phyloP scores from a whole-genome alignment of 2,797 vertebrate species.

The Eurystomus glaucurus region DNA sequence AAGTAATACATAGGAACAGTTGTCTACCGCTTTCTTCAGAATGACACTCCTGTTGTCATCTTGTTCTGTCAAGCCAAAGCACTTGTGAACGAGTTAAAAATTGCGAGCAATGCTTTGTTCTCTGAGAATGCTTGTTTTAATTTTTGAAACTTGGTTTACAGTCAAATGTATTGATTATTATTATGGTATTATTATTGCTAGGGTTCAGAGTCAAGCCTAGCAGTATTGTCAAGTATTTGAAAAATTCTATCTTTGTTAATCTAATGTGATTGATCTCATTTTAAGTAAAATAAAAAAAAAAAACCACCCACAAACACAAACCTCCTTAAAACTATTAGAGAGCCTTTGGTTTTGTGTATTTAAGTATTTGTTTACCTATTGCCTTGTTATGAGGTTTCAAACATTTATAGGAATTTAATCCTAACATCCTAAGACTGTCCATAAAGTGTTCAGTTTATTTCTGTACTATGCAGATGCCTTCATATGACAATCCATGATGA shows the following conservation, averaged over 20 bases:
- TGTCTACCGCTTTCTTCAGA: not conserved
- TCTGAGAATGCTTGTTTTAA: not conserved
- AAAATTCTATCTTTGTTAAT: not conserved
- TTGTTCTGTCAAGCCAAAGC: not conserved
- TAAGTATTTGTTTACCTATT: not conserved
- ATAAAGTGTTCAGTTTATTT: not conserved
- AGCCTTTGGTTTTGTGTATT: not conserved
- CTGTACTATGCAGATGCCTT: not conserved
- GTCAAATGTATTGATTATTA: not conserved
- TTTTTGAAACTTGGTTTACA: not conserved
- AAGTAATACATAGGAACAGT: not conserved
- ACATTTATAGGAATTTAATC: not conserved
- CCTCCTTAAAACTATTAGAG: not conserved
- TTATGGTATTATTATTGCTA: not conserved
- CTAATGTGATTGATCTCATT: not conserved
- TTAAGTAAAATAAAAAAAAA: not conserved
- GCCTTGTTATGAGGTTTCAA: not conserved
- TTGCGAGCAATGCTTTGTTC: not conserved
- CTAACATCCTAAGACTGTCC: not conserved
- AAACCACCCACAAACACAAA: not conserved
- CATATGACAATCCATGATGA: not conserved
- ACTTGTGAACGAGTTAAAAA: not conserved
- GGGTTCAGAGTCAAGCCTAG: not conserved
- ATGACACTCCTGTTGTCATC: not conserved
- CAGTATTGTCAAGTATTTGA: not conserved